A percentile compares a stretch with the other conserved stretches of the same genome.
Evolutionary conservation across 1,140 invertebrate species (phyloP).

Genomic region (Sycobia sp.): DNA sequence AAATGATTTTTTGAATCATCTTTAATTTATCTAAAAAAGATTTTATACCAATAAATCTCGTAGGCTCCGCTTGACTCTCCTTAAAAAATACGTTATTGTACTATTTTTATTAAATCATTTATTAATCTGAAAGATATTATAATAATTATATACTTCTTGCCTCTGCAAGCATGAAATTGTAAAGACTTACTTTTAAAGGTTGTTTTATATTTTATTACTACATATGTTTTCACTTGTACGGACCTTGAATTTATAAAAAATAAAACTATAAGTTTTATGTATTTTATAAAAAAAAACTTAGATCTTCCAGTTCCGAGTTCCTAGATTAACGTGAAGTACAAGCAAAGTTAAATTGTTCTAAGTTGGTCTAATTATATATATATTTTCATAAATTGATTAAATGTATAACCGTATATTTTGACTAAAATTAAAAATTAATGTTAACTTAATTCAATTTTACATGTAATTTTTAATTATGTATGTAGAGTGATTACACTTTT

Average conservation of each 20-base stretch:
- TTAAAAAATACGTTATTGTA: conserved; percentile 10
- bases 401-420: background rate
- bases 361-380: background rate
- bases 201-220: conserved; percentile 6
- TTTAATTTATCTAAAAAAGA: background rate
- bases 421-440: conserved; percentile 2
- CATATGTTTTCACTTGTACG: conserved; percentile 2
- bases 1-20: too few species aligned
- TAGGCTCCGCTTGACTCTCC: too few species aligned
- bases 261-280: conserved; percentile 4
- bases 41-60: conserved; percentile 3
- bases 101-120: conserved; percentile 3
- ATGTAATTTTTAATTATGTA: background rate
- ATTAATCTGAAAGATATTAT: background rate
- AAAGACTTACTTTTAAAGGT: conserved; percentile 5
- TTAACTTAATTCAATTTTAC: background rate
- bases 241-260: background rate
- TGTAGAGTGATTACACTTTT: background rate
- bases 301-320: conserved; percentile 27
- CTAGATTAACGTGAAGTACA: conserved; percentile 15
- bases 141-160: conserved; percentile 21
- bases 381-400: background rate
- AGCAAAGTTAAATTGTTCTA: background rate
- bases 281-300: conserved; percentile 7
- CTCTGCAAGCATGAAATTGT: conserved; percentile 2